phyloP scores from a whole-genome alignment of 2,113 vertebrate species.

The Conger conger region DNA sequence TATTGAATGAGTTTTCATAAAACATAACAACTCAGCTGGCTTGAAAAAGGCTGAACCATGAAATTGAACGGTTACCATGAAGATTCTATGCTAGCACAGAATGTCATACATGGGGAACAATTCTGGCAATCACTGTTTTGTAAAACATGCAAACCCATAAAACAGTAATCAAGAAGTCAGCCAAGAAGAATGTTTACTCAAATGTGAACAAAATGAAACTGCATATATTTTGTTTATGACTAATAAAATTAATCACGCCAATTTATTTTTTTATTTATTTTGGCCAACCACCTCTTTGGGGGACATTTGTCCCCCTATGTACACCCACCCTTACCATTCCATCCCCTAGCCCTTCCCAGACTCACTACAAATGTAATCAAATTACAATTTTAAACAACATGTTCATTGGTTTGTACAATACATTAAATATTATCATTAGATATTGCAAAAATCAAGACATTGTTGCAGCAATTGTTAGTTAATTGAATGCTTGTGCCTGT shows the following conservation, averaged over 20 bases:
- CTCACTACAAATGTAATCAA: no score
- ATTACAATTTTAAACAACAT: no score
- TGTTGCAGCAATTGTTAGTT: no score
- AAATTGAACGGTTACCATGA: background rate
- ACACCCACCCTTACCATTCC: no score
- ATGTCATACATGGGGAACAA: background rate
- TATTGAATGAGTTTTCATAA: background rate
- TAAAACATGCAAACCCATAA: background rate
- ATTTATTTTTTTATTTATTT: no score
- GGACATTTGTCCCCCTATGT: no score
- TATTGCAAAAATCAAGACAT: no score
- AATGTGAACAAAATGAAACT: background rate
- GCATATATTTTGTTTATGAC: background rate
- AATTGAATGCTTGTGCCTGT: no score
- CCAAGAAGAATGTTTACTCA: background rate
- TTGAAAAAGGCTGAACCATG: background rate
- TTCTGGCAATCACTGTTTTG: background rate
- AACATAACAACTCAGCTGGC: background rate
- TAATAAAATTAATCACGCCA: background rate
- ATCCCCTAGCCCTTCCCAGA: no score
- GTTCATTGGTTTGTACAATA: no score
- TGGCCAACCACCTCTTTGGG: no score
- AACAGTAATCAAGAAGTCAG: background rate
- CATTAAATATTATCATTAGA: no score
- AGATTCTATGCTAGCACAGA: background rate